Evolutionary conservation across 2,888 invertebrate genomes (phyloP), one percentile per base, ranked within the genome.

Genomic region (Platyscelio sp.): DNA sequence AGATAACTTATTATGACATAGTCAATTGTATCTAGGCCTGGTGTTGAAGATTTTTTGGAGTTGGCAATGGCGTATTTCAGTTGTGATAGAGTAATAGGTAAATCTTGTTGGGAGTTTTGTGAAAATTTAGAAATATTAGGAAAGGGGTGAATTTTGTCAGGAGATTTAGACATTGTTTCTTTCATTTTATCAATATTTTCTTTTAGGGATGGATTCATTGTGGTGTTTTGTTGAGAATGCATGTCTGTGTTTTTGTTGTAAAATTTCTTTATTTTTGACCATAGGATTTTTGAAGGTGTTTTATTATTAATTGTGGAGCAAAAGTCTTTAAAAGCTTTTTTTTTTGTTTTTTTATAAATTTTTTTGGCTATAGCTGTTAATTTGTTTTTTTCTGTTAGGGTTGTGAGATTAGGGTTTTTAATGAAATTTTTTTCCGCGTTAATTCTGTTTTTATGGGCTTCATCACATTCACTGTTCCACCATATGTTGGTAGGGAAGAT

Each of bases 201-300:
- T 18, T 26, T 26, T 1, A 74, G 24, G 2, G 58, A 9, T 0
- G 58, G 3, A 29, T 71, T 71, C 20, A 58, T 18, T 27, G 56
- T 54, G 2, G 51, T 51, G 26, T 56, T 56, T 6, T 51, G 29
- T 4, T 58, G 3, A 3, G 20, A 26, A 13, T 51, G n/a, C 26
- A 29, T n/a, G 29, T 67, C 24, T 6, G 3, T 40, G n/a, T 75
- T 67, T 61, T 71, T 78, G 6, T 78, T 61, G n/a, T 68, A 68
- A 20, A 77, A 77, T 68, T 68, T 77, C 60, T 68, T 77, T n/a
- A 76, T 20, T 49, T 68, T 76, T 18, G 22, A 27, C 76, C 60
- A 76, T 0, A 77, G 60, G 0, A 49, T 26, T 33, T 58, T 51
- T 7, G 49, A 38, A 0, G 68, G 68, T 11, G 77, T 77, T 3